phyloP scores from a whole-genome alignment of 1,140 invertebrate genomes.

The Galleria mellonella region DNA sequence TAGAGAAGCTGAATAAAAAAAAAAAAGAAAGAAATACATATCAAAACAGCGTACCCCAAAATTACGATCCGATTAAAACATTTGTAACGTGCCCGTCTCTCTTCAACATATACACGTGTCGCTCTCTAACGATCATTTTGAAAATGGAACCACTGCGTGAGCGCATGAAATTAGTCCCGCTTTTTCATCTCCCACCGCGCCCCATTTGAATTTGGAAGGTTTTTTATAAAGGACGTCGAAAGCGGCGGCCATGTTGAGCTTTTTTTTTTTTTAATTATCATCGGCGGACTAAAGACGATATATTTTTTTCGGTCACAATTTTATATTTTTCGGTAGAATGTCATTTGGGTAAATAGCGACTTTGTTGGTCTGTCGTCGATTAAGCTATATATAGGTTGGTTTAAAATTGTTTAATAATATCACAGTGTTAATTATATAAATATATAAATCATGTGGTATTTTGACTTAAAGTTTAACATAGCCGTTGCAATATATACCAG shows the following conservation, averaged over 20 bases:
- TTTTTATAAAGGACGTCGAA: constrained; percentile 50
- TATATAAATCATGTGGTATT: too few relatives aligned
- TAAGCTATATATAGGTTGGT: too few relatives aligned
- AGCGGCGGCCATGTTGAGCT: constrained; percentile 41
- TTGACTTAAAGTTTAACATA: too few relatives aligned
- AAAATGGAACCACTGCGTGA: constrained; percentile 62
- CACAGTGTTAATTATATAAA: too few relatives aligned
- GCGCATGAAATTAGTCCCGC: constrained; percentile 65
- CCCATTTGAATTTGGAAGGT: constrained; percentile 59
- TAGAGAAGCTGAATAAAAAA: neutral
- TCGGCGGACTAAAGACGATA: constrained; percentile 28
- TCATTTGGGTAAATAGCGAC: constrained; percentile 13
- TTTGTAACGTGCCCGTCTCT: constrained; percentile 46
- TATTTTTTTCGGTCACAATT: constrained; percentile 9
- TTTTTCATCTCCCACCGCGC: constrained; percentile 63
- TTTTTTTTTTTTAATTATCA: constrained; percentile 59
- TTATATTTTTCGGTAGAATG: constrained; percentile 16
- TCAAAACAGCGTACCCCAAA: constrained; percentile 49
- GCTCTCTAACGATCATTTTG: constrained; percentile 47
- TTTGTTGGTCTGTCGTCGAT: neutral
- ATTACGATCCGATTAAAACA: constrained; percentile 67
- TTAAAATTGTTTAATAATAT: neutral
- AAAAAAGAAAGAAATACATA: too few relatives aligned
- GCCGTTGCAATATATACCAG: too few relatives aligned
- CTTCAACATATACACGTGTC: constrained; percentile 21